Base-by-base conservation (phyloP, 2,113 vertebrate genomes). In the Stegastes partitus region DNA sequence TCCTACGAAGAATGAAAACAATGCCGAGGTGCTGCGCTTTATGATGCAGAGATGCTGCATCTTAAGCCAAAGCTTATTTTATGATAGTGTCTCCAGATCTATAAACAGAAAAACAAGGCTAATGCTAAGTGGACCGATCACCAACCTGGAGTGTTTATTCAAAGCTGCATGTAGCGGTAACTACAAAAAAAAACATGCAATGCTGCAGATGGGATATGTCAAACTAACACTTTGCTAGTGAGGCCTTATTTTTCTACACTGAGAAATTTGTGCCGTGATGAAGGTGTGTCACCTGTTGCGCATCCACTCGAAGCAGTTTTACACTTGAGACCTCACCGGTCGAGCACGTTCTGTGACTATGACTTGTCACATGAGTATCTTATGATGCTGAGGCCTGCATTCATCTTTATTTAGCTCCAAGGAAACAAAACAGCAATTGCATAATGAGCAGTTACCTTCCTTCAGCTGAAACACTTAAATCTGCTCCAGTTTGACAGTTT, bases 1-100 rank as follows among this genome's bases (percentile, higher is more conserved):
- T 79, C 63, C 59, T 3, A 8, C 7, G 21, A n/a, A 64, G 51
- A 89, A 84, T 63, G 63, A 68, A 55, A 75, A 83, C 39, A n/a
- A 3, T 34, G 8, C 19, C 4, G 22, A 26, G 42, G 19, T 47
- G 37, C 7, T 45, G 11, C 7, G 50, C 50, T 56, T 54, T 25
- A 57, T 25, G 16, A 22, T 22, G 1, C 15, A 11, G 16, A 49
- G 50, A 2, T 56, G 53, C 8, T 57, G 26, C 11, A 44, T 21
- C 23, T n/a, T 11, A 5, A 6, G 53, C 18, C 16, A 57, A 22
- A 25, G 66, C 16, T 64, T 5, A 31, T 9, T 3, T 5, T 14
- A 19, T 58, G 4, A 25, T 15, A 1, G 9, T 22, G 49, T 56
- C 2, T 22, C n/a, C 18, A 18, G n/a, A 23, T 34, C 1, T 23